Conservation (phyloP, 1,140 invertebrate genomes). For the Drosophila micromelanica region DNA sequence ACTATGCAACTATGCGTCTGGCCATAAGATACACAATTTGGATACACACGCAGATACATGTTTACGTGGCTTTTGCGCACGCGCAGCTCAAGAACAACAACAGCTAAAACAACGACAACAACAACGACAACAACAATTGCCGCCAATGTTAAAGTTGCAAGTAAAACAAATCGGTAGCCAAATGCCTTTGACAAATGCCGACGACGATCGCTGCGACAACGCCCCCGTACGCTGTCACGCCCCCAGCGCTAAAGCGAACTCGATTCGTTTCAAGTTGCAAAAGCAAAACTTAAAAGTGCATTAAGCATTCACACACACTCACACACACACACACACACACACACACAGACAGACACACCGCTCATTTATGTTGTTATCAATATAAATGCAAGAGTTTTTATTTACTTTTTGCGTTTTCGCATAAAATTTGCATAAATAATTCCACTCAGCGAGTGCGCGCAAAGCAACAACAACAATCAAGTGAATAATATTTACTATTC, state of each 20-base stretch:
- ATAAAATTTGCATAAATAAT: slow-evolving; percentile 77
- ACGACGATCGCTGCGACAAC: slow-evolving; percentile 16
- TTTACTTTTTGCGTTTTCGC: slow-evolving; percentile 55
- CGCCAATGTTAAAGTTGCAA: slow-evolving; percentile 51
- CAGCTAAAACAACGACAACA: slow-evolving; percentile 25
- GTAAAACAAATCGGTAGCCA: slow-evolving; percentile 51
- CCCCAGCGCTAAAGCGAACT: slow-evolving; percentile 14
- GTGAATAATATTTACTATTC: slow-evolving; percentile 1
- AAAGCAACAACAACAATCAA: not conserved
- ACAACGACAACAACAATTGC: slow-evolving; percentile 32
- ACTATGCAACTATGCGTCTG: slow-evolving; percentile 24
- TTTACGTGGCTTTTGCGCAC: slow-evolving; percentile 44
- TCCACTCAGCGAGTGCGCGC: slow-evolving; percentile 7
- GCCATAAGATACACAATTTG: slow-evolving; percentile 22
- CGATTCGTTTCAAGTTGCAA: slow-evolving; percentile 67
- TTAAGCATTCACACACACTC: slow-evolving; percentile 27
- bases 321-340: slow-evolving; percentile 22
- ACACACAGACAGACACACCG: slow-evolving; percentile 15
- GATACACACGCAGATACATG: not conserved
- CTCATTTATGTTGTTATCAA: slow-evolving; percentile 71
- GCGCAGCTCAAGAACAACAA: slow-evolving; percentile 69
- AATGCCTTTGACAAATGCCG: slow-evolving; percentile 50
- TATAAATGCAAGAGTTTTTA: slow-evolving; percentile 48
- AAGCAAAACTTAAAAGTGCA: slow-evolving; percentile 31
- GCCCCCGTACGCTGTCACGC: slow-evolving; percentile 31